Evolutionary conservation across 2,113 vertebrate genomes (phyloP).

Genomic region (Chaetura pelagica): DNA sequence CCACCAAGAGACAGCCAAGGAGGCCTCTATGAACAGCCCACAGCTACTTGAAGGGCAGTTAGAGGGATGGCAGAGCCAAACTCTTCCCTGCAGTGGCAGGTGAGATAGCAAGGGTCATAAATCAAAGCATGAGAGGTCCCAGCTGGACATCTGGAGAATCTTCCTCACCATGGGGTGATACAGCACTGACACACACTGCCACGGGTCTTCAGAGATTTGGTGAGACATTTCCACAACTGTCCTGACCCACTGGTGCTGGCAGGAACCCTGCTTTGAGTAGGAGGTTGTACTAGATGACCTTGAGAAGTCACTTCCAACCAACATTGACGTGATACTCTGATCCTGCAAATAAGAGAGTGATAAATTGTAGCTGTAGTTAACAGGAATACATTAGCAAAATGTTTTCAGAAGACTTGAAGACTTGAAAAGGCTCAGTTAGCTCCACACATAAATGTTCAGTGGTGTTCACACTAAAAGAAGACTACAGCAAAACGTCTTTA

Average conservation of each 20-base stretch:
- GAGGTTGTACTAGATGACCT: background rate
- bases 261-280: background rate
- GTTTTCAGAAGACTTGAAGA: background rate
- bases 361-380: background rate
- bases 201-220: background rate
- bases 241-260: background rate
- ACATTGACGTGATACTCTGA: background rate
- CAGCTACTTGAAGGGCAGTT: background rate
- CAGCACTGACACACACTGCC: background rate
- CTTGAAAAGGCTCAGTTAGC: background rate
- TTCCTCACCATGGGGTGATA: background rate
- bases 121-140: accelerated
- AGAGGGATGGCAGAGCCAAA: background rate
- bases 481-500: background rate
- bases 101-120: background rate
- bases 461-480: background rate
- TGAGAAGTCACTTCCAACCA: background rate
- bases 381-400: background rate
- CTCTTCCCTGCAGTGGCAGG: background rate
- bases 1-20: background rate
- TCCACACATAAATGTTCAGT: background rate
- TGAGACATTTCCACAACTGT: background rate
- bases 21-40: background rate
- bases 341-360: background rate
- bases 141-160: background rate